Evolutionary conservation across 2,797 vertebrate species (phyloP), one percentile per base, ranked within the genome.

Genomic region (Valencia hispanica): DNA sequence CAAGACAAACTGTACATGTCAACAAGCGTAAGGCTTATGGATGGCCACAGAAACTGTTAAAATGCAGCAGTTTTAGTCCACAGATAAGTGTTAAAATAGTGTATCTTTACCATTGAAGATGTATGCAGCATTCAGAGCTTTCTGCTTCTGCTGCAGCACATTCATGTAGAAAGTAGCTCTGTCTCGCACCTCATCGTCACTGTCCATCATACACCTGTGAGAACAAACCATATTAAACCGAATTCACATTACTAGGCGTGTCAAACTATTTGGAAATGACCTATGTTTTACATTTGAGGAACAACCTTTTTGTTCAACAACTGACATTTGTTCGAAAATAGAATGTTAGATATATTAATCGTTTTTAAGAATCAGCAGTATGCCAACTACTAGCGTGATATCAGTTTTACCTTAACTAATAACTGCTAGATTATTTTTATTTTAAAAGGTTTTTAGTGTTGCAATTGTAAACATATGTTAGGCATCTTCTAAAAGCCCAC

Each of bases 121-220:
- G 83, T 99, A 99, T 0, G 97, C 96, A 3, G 98, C 97, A 1
- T 99, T 99, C 71, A 99, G 94, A 0, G 97, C 95, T 87, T 97
- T 96, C 93, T 99, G 98, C 78, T 97, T 97, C 94, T 99, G 98
- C 90, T 98, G 97, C 9, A 99, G 94, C 0, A 99, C 97, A 0
- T 98, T 99, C 94, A 98, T 92, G 89, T 99, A 99, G 95, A 99
- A 99, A 0, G 98, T 99, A 0, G 98, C 98, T 94, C 98, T 95
- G 95, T 99, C 98, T 0, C 98, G 95, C 45, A 99, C 98, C 75
- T 99, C 98, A 0, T 99, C 98, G 1, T 99, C 98, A 0, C 96
- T 98, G 93, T 99, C 98, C 97, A 99, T 98, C 98, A 99, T 99
- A 82, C 98, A 99, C 94, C 98, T 99, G 83, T 8, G 34, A 51